phyloP scores from a whole-genome alignment of 1,140 invertebrate species.

The Drosophila tani region DNA sequence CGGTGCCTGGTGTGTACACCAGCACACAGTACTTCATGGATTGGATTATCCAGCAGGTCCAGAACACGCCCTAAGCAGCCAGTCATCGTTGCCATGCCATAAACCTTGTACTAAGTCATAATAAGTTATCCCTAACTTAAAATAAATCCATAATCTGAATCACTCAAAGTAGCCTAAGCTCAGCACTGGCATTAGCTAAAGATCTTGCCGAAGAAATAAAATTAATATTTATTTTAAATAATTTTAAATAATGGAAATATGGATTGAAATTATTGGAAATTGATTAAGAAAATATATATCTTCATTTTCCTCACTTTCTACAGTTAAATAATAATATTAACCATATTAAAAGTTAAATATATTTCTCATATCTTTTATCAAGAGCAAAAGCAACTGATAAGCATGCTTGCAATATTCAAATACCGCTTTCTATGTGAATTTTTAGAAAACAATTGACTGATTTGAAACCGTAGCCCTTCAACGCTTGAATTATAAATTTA shows the following conservation, averaged over 20 bases:
- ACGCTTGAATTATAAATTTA: too few species aligned
- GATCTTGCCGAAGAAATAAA: slow-evolving; percentile 1
- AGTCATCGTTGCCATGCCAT: slow-evolving; percentile 7
- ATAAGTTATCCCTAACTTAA: slow-evolving; percentile 13
- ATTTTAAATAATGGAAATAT: too few species aligned
- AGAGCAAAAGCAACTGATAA: too few species aligned
- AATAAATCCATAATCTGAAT: slow-evolving; percentile 12
- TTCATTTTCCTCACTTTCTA: too few species aligned
- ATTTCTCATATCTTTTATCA: too few species aligned
- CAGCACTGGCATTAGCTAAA: slow-evolving; percentile 9
- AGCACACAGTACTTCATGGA: slow-evolving; percentile 88
- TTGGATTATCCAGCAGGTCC: slow-evolving; percentile 74
- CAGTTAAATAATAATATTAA: neutral
- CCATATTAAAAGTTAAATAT: neutral
- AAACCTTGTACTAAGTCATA: slow-evolving; percentile 11
- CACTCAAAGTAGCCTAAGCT: slow-evolving; percentile 6
- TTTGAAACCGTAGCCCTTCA: too few species aligned
- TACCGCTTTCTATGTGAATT: too few species aligned
- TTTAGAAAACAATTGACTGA: too few species aligned
- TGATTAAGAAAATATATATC: too few species aligned
- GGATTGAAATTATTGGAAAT: too few species aligned
- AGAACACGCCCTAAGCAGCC: slow-evolving; percentile 39
- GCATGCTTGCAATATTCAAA: too few species aligned
- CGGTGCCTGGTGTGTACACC: slow-evolving; percentile 91
- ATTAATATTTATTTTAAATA: neutral